These are phyloP conservation scores for Mycalesis mineus DNA, from an alignment of 2,888 invertebrate species.

Conservation along the genomic window DNA sequence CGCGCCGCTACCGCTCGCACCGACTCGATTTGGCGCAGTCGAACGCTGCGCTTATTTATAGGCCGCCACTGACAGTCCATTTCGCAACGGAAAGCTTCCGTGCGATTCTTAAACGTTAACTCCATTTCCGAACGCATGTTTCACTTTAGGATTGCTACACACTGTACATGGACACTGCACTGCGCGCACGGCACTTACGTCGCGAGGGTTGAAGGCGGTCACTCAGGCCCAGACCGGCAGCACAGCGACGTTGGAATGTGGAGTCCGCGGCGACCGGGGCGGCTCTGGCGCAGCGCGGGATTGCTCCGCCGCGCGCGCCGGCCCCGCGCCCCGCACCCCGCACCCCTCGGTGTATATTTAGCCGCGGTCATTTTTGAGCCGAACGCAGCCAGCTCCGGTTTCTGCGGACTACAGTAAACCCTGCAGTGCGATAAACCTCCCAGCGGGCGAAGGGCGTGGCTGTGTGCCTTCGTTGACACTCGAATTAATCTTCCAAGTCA, in stretches of 20 bases:
- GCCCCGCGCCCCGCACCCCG: conserved; percentile 32
- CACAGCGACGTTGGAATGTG: conserved; percentile 82
- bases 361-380: conserved; percentile 66
- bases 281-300: conserved; percentile 73
- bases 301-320: conserved; percentile 34
- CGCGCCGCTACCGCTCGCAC: conserved; percentile 41
- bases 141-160: conserved; percentile 33
- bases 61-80: conserved; percentile 35
- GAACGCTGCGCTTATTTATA: conserved; percentile 56
- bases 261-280: conserved; percentile 84
- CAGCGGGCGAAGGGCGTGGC: conserved; percentile 45
- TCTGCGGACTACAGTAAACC: conserved; percentile 48
- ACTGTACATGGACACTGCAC: conserved; percentile 53
- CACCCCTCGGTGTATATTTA: conserved; percentile 53
- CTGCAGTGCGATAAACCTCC: conserved; percentile 32
- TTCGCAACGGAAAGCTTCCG: conserved; percentile 15
- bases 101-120: neutral
- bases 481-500: neutral
- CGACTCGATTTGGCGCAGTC: conserved; percentile 49
- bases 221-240: conserved; percentile 69
- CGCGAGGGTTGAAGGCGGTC: conserved; percentile 76
- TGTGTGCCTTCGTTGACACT: conserved; percentile 18
- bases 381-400: conserved; percentile 71
- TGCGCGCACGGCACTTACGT: conserved; percentile 75
- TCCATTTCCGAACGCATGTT: conserved; percentile 36